Evolutionary conservation across 1,140 invertebrate genomes (phyloP).

Genomic region (Monochamus saltuarius): DNA sequence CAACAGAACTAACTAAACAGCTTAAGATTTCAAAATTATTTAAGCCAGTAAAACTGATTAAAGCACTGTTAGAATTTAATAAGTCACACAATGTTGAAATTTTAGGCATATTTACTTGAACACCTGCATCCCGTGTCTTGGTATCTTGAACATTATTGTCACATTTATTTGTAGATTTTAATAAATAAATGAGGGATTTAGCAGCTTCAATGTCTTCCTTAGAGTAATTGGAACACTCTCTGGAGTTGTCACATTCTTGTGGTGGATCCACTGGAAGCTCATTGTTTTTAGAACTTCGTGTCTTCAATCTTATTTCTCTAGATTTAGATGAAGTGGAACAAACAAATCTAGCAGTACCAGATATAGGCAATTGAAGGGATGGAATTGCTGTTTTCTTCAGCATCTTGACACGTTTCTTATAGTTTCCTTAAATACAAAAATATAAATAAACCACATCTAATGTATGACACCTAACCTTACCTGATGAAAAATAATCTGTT

Average conservation of each 20-base stretch:
- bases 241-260: no score
- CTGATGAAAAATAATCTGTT: neutral
- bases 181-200: no score
- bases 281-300: neutral
- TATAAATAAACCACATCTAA: no score
- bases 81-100: neutral
- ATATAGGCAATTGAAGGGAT: neutral
- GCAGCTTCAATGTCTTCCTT: no score
- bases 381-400: neutral
- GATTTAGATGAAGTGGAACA: no score
- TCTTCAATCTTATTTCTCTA: no score
- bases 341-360: neutral
- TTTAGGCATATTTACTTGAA: neutral
- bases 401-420: no score
- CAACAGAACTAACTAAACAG: no score
- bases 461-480: no score
- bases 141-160: neutral
- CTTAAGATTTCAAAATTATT: neutral
- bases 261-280: neutral
- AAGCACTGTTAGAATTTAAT: neutral
- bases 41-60: conserved; percentile 3
- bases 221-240: no score
- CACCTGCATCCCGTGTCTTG: neutral
- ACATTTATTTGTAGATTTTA: no score
- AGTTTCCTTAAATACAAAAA: no score